A percentile compares a stretch with the other conserved stretches of the same genome.
These are phyloP conservation scores for Andrena marginata DNA, from an alignment of 2,888 invertebrate genomes.

Conservation along the genomic window DNA sequence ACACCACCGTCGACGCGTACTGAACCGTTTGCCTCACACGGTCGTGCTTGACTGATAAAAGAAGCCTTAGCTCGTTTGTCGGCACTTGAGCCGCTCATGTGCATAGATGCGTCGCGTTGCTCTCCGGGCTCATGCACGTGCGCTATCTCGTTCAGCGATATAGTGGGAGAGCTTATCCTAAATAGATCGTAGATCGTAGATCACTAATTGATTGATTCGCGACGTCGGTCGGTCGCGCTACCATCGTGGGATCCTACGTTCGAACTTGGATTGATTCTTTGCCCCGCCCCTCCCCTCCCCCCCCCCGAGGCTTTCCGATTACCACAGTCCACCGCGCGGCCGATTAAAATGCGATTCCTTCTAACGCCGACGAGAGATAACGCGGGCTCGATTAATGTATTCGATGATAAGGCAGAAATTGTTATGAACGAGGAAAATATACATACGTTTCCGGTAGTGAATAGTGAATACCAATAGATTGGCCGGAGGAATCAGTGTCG, in stretches of 20 bases:
- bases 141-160: constrained; percentile 58
- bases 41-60: constrained; percentile 83
- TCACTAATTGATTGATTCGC: constrained; percentile 57
- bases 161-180: constrained; percentile 44
- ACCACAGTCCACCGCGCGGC: neutral
- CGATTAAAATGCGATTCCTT: neutral
- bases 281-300: neutral
- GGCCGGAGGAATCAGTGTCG: neutral
- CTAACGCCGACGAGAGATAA: neutral
- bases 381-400: neutral
- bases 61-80: constrained; percentile 63
- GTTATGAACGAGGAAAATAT: neutral
- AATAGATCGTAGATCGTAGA: constrained; percentile 54
- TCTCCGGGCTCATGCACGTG: constrained; percentile 62
- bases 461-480: neutral
- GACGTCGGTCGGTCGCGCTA: constrained; percentile 3
- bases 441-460: constrained; percentile 4
- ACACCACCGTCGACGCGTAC: constrained; percentile 32
- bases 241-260: neutral
- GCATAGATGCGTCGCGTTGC: constrained; percentile 50
- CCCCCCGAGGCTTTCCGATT: neutral
- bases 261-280: neutral
- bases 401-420: neutral
- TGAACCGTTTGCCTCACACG: constrained; percentile 78
- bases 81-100: constrained; percentile 55